Evolutionary conservation across 1,140 invertebrate species (phyloP).

Genomic region (Acromyrmex heyeri): DNA sequence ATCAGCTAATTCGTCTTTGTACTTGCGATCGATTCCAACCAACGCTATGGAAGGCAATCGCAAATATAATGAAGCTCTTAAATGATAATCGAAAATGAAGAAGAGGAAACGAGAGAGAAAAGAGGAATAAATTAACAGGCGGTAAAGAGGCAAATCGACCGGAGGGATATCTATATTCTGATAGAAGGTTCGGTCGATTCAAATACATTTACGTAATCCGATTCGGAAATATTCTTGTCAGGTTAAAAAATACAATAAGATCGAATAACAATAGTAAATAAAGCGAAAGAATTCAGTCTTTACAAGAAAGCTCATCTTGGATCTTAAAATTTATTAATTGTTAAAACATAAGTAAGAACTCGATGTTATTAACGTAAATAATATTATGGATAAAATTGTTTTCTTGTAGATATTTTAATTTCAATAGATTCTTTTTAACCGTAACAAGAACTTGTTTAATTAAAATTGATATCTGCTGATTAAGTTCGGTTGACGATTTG

Average conservation of each 20-base stretch:
- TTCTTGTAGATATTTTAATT: background rate
- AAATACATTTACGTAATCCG: background rate
- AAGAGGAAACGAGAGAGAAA: background rate
- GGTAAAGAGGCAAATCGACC: background rate
- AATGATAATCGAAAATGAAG: slow-evolving; percentile 41
- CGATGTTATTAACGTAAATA: background rate
- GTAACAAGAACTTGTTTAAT: background rate
- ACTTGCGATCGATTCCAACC: background rate
- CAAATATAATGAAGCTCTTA: slow-evolving; percentile 65
- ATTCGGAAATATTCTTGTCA: background rate
- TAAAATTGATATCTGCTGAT: background rate
- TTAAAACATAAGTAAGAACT: background rate
- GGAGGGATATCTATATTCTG: background rate
- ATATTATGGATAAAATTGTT: background rate
- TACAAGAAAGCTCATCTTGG: background rate
- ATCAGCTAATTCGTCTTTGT: slow-evolving; percentile 13
- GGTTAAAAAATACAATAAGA: background rate
- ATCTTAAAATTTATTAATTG: background rate
- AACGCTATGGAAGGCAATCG: background rate
- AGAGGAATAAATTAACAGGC: slow-evolving; percentile 19
- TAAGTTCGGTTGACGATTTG: background rate
- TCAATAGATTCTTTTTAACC: background rate
- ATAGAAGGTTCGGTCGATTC: background rate
- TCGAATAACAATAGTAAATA: background rate
- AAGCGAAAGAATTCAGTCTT: background rate